Percentiles rank a stretch among this genome's conserved stretches.
These are phyloP conservation scores for Tragelaphus scriptus DNA, from an alignment of 2,113 vertebrate genomes.

Conservation along the genomic window DNA sequence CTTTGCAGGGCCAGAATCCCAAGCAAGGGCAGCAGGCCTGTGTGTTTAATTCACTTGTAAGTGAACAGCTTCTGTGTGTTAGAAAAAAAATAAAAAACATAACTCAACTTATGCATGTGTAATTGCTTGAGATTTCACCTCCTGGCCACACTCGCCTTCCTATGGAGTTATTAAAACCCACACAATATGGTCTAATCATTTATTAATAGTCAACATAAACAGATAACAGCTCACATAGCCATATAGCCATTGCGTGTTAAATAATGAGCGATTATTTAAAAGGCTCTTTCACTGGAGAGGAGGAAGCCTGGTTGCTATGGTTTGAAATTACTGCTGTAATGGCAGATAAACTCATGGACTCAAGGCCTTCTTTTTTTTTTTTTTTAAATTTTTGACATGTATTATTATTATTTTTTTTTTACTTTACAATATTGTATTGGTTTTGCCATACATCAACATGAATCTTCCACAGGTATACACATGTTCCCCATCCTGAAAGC, in stretches of 20 bases:
- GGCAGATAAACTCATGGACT: neutral
- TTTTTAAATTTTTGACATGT: no score
- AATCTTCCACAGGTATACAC: no score
- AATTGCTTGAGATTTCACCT: slow-evolving; percentile 71
- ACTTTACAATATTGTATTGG: no score
- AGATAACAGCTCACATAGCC: slow-evolving; percentile 64
- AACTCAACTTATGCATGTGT: slow-evolving; percentile 53
- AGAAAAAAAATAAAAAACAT: neutral
- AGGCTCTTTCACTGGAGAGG: neutral
- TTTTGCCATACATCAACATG: no score
- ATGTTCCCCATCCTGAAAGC: no score
- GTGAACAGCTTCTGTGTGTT: slow-evolving; percentile 31
- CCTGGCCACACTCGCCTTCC: slow-evolving; percentile 61
- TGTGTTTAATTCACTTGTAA: slow-evolving; percentile 48
- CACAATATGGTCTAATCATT: slow-evolving; percentile 71
- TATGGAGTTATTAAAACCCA: slow-evolving; percentile 73
- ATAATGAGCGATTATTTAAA: slow-evolving; percentile 53
- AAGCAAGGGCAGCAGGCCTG: slow-evolving; percentile 23
- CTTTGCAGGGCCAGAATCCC: neutral
- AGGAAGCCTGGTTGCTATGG: neutral
- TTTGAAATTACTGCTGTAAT: neutral
- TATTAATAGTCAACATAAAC: slow-evolving; percentile 75
- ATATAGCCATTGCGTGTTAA: slow-evolving; percentile 38
- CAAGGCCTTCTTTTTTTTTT: neutral
- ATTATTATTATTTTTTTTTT: no score